Conservation (phyloP, 2,797 vertebrate species). For the Lemur catta region DNA sequence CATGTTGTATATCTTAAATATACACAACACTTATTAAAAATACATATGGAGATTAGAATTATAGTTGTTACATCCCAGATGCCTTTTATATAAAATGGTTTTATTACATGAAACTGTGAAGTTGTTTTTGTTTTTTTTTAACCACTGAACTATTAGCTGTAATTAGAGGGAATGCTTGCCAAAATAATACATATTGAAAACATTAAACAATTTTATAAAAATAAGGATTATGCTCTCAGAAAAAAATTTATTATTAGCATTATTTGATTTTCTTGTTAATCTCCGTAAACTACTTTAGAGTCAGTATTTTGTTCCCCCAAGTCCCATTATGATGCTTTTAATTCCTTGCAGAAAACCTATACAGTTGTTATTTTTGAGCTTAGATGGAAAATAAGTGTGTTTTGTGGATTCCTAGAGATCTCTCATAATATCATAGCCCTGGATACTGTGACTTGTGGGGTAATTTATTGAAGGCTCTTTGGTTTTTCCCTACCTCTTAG, state of each 20-base stretch:
- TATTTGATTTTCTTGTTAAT: not conserved
- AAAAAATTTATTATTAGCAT: not conserved
- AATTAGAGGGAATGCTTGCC: slow-evolving; percentile 34
- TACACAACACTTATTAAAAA: not conserved
- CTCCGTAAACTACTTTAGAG: not conserved
- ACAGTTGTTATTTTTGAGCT: not conserved
- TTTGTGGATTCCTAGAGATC: not conserved
- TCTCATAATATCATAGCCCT: not conserved
- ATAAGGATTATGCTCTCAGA: not conserved
- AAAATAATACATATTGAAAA: slow-evolving; percentile 9
- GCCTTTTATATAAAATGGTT: slow-evolving; percentile 27
- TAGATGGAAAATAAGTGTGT: not conserved
- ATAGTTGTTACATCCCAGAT: not conserved
- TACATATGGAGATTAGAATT: not conserved
- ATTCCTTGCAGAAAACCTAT: slow-evolving; percentile 8
- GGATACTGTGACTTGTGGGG: not conserved
- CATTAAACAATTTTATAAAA: not conserved
- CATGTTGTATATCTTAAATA: not conserved
- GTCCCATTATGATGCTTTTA: not conserved
- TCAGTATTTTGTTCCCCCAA: not conserved
- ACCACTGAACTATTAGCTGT: not conserved
- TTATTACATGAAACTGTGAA: not conserved
- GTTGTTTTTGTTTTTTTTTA: not conserved
- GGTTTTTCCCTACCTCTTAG: not conserved
- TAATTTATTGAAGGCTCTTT: not conserved